Conservation (phyloP, 2,113 vertebrate genomes). For the Apteryx mantelli region DNA sequence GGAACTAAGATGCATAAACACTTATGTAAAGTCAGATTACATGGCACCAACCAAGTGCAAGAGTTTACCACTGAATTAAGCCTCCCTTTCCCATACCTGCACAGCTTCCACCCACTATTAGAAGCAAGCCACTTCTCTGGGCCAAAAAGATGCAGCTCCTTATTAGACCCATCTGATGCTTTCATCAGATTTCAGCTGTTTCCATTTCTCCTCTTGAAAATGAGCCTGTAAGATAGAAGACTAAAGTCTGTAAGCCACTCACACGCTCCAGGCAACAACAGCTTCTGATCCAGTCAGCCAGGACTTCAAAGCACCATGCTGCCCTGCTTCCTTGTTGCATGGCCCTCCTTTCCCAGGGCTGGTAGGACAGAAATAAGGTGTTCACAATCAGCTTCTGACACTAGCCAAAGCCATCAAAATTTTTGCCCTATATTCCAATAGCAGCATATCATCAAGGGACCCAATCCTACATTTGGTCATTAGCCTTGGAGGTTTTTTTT, state of each 20-base stretch:
- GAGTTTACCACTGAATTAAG: background rate
- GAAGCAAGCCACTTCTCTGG: background rate
- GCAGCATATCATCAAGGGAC: background rate
- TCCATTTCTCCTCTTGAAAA: background rate
- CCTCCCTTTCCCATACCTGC: fast-evolving
- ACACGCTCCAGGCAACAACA: background rate
- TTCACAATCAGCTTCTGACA: background rate
- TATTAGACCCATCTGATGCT: fast-evolving
- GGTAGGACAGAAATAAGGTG: background rate
- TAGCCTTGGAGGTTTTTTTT: background rate
- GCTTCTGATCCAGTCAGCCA: background rate
- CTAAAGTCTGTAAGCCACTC: background rate
- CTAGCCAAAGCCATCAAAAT: background rate
- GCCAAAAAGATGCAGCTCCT: background rate
- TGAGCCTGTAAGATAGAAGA: background rate
- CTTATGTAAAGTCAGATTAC: background rate
- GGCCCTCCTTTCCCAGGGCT: background rate
- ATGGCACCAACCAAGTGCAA: fast-evolving
- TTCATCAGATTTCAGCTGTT: background rate
- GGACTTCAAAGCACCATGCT: background rate
- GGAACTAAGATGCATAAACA: background rate
- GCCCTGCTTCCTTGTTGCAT: background rate
- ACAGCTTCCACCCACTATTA: fast-evolving
- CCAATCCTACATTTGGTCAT: background rate
- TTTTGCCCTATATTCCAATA: background rate